Evolutionary conservation across 2,888 invertebrate species (phyloP), one percentile per base, ranked within the genome.

Genomic region (Phlogophora meticulosa): DNA sequence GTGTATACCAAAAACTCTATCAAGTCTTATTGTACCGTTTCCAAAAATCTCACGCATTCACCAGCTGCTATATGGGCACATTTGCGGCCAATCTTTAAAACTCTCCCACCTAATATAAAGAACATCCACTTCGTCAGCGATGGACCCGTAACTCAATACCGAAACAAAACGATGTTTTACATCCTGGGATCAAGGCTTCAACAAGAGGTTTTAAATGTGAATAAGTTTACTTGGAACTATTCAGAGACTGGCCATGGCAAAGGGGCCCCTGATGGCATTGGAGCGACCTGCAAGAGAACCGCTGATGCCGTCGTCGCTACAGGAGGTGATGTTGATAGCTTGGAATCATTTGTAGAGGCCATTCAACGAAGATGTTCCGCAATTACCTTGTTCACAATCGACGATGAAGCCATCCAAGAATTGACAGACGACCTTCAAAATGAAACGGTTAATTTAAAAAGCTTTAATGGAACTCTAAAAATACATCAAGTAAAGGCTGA

Each of bases 161-260:
- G n/a, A n/a, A n/a, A n/a, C n/a, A n/a, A n/a, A n/a, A n/a, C n/a
- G n/a, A n/a, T n/a, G n/a, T n/a, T n/a, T n/a, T n/a, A n/a, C n/a
- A n/a, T n/a, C n/a, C n/a, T n/a, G n/a, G n/a, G n/a, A n/a, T 60
- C 63, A 64, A 71, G 72, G 55, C 53, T 81, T 24, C 49, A 79
- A 59, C n/a, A n/a, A n/a, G 15, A 61, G 65, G 52, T 58, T 43
- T 42, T 52, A 36, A 61, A 61, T 48, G 9, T 67, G 43, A 34
- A 62, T 32, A 68, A 53, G 34, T 56, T 51, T 43, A 56, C 78
- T 0, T 89, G 87, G 88, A 86, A 86, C 63, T 89, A 76, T 74
- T 76, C 72, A 38, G 87, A 88, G 69, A 80, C 82, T 43, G 85
- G 87, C 15, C 88, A 90, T 78, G 87, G 87, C 9, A 89, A 89